Evolutionary conservation across 2,888 invertebrate genomes (phyloP).

Genomic region (Amiota mariae): DNA sequence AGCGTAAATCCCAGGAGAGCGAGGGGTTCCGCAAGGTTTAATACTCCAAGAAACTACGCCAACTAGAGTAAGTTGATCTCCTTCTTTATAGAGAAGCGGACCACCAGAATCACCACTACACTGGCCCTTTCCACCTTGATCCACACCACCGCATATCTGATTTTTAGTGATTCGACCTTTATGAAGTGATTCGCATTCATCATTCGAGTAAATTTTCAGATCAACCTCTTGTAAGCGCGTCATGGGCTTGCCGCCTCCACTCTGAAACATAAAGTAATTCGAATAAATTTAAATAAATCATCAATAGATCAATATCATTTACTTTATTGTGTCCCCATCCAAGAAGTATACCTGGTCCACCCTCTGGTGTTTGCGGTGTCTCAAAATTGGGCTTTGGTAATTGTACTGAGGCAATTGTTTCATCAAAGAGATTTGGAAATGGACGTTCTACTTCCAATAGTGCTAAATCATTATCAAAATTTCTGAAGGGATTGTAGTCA

Average conservation of each 20-base stretch:
- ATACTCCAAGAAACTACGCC: conserved; percentile 74
- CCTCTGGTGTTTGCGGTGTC: conserved; percentile 54
- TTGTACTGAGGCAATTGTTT: conserved; percentile 22
- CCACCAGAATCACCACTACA: conserved; percentile 72
- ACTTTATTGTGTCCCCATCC: conserved; percentile 71
- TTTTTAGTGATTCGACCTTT: conserved; percentile 53
- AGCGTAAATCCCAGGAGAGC: conserved; percentile 73
- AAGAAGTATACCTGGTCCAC: conserved; percentile 55
- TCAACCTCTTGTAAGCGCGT: conserved; percentile 69
- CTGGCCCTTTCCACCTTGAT: conserved; percentile 66
- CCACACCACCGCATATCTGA: conserved; percentile 73
- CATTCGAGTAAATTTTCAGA: conserved; percentile 70
- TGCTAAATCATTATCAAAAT: conserved; percentile 72
- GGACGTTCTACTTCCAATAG: conserved; percentile 66
- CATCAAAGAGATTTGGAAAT: conserved; percentile 56
- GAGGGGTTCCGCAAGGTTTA: conserved; percentile 72
- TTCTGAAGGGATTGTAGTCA: conserved; percentile 55
- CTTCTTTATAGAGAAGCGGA: conserved; percentile 62
- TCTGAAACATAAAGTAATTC: conserved; percentile 53
- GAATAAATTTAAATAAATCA: not conserved
- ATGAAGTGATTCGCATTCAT: conserved; percentile 56
- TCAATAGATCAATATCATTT: not conserved
- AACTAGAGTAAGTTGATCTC: conserved; percentile 54
- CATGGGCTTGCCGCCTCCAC: conserved; percentile 63
- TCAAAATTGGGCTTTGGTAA: conserved; percentile 58